phyloP scores from a whole-genome alignment of 2,113 vertebrate genomes.

The Antechinus stuartii region DNA sequence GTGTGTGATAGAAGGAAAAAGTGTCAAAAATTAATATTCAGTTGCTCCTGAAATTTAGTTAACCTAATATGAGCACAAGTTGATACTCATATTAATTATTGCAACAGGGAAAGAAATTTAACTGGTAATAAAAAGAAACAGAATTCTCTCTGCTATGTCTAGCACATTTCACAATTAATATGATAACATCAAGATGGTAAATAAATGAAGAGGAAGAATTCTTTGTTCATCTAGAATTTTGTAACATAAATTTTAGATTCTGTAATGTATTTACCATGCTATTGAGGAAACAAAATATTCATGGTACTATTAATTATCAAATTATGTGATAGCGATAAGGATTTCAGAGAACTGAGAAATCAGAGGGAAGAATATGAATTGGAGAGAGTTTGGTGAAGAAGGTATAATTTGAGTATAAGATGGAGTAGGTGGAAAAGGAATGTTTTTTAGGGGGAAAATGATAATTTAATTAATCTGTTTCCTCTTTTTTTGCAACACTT shows the following conservation, averaged over 20 bases:
- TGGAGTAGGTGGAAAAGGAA: background rate
- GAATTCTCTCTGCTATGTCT: background rate
- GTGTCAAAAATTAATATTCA: slow-evolving; percentile 13
- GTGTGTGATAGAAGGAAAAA: background rate
- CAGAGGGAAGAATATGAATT: background rate
- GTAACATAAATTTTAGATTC: background rate
- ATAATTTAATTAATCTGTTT: too few relatives aligned
- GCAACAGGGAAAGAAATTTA: background rate
- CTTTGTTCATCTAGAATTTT: background rate
- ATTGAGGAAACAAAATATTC: background rate
- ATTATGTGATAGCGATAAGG: background rate
- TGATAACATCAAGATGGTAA: background rate
- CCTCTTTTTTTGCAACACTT: too few relatives aligned
- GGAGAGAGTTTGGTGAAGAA: background rate
- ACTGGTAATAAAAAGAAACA: background rate
- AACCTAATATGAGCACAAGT: background rate
- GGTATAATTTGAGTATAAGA: background rate
- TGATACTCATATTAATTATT: background rate
- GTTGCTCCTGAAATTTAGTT: background rate
- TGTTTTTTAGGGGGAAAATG: too few relatives aligned
- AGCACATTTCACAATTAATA: background rate
- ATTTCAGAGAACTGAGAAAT: background rate
- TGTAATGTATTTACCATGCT: background rate
- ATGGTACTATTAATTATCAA: background rate
- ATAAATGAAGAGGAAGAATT: background rate